Evolutionary conservation across 1,140 invertebrate genomes (phyloP).

Genomic region (Marisa cornuarietis): DNA sequence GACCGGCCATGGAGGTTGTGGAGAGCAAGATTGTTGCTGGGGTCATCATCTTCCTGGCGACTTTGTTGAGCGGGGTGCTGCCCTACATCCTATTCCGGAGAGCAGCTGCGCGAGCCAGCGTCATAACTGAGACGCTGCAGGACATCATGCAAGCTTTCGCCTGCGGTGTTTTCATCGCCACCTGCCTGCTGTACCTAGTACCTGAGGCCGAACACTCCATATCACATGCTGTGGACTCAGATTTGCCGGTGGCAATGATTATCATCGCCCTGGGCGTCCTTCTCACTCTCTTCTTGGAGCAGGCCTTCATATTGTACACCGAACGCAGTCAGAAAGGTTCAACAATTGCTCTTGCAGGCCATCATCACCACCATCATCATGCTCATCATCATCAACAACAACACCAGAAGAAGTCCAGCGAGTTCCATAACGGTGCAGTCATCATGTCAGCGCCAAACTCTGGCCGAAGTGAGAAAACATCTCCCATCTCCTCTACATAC

Average conservation of each 20-base stretch:
- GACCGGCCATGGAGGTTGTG: constrained; percentile 9
- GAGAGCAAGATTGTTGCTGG: constrained; percentile 14
- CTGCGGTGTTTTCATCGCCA: constrained; percentile 70
- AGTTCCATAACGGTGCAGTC: no score
- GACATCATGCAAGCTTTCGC: constrained; percentile 63
- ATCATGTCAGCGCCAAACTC: no score
- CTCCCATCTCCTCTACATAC: no score
- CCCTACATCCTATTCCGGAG: constrained; percentile 1
- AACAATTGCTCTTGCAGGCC: no score
- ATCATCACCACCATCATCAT: no score
- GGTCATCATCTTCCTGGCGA: constrained; percentile 17
- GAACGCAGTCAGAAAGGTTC: no score
- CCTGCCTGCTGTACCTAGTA: constrained; percentile 68
- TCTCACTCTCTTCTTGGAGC: constrained; percentile 68
- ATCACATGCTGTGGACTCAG: constrained; percentile 20
- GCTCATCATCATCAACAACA: no score
- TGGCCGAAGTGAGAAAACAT: no score
- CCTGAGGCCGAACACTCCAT: constrained; percentile 66
- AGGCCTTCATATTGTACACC: constrained; percentile 48
- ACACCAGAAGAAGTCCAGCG: no score
- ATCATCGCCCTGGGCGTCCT: constrained; percentile 69
- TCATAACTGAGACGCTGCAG: not conserved
- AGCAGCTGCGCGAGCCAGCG: not conserved
- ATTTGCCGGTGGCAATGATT: constrained; percentile 68
- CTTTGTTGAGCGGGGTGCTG: not conserved